Conservation (phyloP, 1,140 invertebrate species). For the Drosophila tani region DNA sequence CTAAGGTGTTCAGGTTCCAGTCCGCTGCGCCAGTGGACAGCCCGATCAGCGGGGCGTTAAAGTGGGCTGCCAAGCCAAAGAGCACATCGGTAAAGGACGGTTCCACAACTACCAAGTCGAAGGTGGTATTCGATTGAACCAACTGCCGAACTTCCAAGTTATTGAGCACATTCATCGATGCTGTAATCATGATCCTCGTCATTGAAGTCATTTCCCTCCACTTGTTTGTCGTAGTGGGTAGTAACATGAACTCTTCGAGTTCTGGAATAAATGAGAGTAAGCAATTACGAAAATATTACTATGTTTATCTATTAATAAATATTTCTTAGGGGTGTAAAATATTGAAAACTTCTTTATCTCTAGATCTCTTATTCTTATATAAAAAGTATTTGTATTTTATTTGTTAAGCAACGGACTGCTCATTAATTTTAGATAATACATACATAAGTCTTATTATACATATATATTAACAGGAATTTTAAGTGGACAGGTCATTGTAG, state of each 20-base stretch:
- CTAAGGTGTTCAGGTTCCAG: constrained; percentile 52
- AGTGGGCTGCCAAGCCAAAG: constrained; percentile 54
- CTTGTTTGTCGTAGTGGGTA: neutral
- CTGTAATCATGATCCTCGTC: constrained; percentile 28
- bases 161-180: constrained; percentile 35
- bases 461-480: too few relatives aligned
- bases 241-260: neutral
- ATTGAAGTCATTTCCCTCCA: constrained; percentile 21
- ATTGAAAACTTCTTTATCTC: too few relatives aligned
- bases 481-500: too few relatives aligned
- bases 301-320: too few relatives aligned
- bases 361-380: too few relatives aligned
- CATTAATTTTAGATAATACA: too few relatives aligned
- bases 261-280: neutral
- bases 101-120: constrained; percentile 58
- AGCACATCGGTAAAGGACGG: constrained; percentile 39
- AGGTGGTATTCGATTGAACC: constrained; percentile 39
- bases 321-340: too few relatives aligned
- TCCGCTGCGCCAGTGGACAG: constrained; percentile 54
- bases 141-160: constrained; percentile 35
- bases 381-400: too few relatives aligned
- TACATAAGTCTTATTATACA: too few relatives aligned
- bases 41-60: constrained; percentile 56
- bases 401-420: too few relatives aligned
- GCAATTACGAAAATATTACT: too few relatives aligned